These are phyloP conservation scores for Ips nitidus DNA, from an alignment of 1,140 invertebrate genomes.

Conservation along the genomic window DNA sequence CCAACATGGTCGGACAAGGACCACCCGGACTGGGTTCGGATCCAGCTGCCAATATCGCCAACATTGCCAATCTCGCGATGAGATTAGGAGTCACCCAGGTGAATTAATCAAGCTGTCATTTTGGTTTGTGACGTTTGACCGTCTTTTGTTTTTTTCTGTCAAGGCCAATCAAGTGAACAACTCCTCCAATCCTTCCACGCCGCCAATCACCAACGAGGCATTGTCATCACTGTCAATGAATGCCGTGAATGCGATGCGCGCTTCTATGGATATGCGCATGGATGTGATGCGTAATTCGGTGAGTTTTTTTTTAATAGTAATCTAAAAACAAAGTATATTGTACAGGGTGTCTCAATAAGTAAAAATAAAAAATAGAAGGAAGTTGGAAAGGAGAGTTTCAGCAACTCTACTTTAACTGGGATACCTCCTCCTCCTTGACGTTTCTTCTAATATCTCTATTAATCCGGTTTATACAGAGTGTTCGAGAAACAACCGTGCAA, in stretches of 20 bases:
- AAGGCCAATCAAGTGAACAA: constrained; percentile 52
- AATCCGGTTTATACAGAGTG: no score
- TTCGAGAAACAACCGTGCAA: no score
- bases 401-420: no score
- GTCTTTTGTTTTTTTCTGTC: background rate
- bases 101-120: constrained; percentile 8
- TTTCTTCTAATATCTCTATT: no score
- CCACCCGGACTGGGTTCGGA: constrained; percentile 50
- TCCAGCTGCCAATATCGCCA: constrained; percentile 63
- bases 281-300: constrained; percentile 50
- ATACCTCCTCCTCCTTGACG: no score
- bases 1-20: constrained; percentile 66
- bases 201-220: constrained; percentile 51
- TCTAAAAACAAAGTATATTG: no score
- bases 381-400: no score
- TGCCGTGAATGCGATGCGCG: constrained; percentile 55
- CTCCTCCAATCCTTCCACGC: constrained; percentile 50
- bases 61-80: constrained; percentile 79
- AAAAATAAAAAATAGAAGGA: no score
- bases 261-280: constrained; percentile 53
- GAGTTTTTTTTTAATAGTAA: constrained; percentile 19
- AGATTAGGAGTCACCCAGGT: constrained; percentile 62
- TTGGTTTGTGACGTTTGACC: background rate
- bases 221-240: constrained; percentile 47
- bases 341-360: no score